These are phyloP conservation scores for Drosophila lacteicornis DNA, from an alignment of 1,140 invertebrate genomes.

Conservation along the genomic window DNA sequence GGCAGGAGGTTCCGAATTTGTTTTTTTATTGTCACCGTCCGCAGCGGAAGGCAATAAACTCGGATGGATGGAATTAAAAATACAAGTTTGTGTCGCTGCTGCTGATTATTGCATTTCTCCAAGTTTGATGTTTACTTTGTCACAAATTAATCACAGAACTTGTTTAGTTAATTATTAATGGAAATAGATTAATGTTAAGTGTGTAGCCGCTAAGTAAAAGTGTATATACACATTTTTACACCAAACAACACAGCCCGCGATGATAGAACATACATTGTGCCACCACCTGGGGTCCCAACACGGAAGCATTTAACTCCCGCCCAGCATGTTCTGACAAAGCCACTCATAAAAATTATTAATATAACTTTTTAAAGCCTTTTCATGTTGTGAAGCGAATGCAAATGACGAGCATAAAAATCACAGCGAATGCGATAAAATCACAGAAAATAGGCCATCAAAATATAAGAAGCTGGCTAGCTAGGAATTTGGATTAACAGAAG, in stretches of 20 bases:
- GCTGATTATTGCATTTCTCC: constrained; percentile 20
- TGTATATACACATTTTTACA: background rate
- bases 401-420: constrained; percentile 43
- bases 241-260: background rate
- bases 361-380: constrained; percentile 37
- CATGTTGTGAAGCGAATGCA: constrained; percentile 27
- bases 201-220: background rate
- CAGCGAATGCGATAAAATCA: constrained; percentile 41
- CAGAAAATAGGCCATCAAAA: constrained; percentile 56
- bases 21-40: constrained; percentile 3
- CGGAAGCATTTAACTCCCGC: constrained; percentile 34
- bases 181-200: constrained; percentile 1
- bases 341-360: constrained; percentile 43
- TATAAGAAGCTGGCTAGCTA: constrained; percentile 39
- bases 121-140: constrained; percentile 1
- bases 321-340: constrained; percentile 25
- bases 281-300: constrained; percentile 26
- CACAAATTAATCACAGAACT: constrained; percentile 19
- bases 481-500: constrained; percentile 36
- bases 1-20: constrained; percentile 35
- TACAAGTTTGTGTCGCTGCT: constrained; percentile 13
- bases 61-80: constrained; percentile 5
- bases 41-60: constrained; percentile 24
- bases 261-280: constrained; percentile 3
- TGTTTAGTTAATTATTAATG: too few relatives aligned